phyloP scores from a whole-genome alignment of 1,140 invertebrate species.

The Pantala flavescens region DNA sequence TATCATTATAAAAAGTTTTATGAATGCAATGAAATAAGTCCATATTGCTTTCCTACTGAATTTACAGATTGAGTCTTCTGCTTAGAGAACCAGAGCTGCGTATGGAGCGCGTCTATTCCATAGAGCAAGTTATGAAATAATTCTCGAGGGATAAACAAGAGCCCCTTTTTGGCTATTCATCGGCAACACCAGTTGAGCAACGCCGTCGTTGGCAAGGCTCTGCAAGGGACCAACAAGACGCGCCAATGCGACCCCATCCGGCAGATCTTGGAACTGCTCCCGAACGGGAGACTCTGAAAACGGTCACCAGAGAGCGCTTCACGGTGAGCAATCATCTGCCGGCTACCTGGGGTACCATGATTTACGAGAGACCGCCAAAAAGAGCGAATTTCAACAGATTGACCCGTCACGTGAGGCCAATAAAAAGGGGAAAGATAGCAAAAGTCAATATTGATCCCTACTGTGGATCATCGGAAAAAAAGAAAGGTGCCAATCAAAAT shows the following conservation, averaged over 20 bases:
- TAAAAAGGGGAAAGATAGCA: background rate
- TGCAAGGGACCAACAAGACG: background rate
- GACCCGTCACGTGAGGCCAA: background rate
- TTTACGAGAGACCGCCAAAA: background rate
- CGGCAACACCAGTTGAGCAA: slow-evolving; percentile 2
- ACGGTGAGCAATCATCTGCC: background rate
- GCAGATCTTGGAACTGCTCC: slow-evolving; percentile 31
- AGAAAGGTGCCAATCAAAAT: no score
- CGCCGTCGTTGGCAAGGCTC: background rate
- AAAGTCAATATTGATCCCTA: background rate
- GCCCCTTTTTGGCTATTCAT: slow-evolving; percentile 13
- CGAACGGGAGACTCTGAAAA: background rate
- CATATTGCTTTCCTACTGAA: no score
- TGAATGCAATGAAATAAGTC: no score
- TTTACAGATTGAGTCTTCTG: no score
- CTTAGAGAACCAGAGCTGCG: no score
- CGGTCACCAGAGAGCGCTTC: background rate
- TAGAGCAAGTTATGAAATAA: background rate
- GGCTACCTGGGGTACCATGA: background rate
- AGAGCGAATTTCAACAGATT: background rate
- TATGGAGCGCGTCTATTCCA: no score
- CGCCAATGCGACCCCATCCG: slow-evolving; percentile 36
- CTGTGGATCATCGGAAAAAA: background rate
- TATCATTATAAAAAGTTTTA: no score
- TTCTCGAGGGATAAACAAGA: background rate